Base-by-base conservation (phyloP, 2,888 invertebrate species). In the Pristionchus entomophagus region DNA sequence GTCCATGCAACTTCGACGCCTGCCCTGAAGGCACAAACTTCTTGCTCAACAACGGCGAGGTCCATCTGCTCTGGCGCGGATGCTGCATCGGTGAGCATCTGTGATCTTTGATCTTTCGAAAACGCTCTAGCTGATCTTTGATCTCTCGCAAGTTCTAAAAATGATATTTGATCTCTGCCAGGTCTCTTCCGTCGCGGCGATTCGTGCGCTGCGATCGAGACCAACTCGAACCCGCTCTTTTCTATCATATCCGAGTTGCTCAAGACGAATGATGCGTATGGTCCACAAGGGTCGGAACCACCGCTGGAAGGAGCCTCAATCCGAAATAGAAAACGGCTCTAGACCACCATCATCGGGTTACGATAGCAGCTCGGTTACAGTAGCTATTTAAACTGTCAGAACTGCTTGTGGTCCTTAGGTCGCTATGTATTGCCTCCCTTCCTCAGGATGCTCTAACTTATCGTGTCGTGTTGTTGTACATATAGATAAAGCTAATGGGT, bases 11-110 rank as follows among this genome's bases (percentile, higher is more conserved):
- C 87, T 91, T 92, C 84, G 85, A 85, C 14, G 90, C 91, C 4
- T 93, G 93, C 87, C 92, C 92, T 0, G 87, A 88, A 51, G 91
- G 91, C 12, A 92, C 92, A 0, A 93, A 93, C 84, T 92, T 93
- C 86, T 86, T 93, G 3, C 90, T 92, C 85, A 93, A 92, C 85
- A 93, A 93, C 83, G 90, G 91, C 10, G 93, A 93, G 83, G 91
- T 93, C 82, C 92, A 93, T 84, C 89, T 93, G 59, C 87, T 93
- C 3, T 92, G 91, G 91, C 88, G 91, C 84, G 92, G 93, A n/a
- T 93, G 93, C 84, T 93, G 93, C 80, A 91, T 93, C 12, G 93
- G 93, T n/a, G 86, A 91, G 45, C 6, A 10, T 6, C 45, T 14
- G 6, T 45, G 45, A 45, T 45, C 45, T 45, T 45, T 45, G 45